These are phyloP conservation scores for Diaphora mendica DNA, from an alignment of 2,888 invertebrate genomes.

Conservation along the genomic window DNA sequence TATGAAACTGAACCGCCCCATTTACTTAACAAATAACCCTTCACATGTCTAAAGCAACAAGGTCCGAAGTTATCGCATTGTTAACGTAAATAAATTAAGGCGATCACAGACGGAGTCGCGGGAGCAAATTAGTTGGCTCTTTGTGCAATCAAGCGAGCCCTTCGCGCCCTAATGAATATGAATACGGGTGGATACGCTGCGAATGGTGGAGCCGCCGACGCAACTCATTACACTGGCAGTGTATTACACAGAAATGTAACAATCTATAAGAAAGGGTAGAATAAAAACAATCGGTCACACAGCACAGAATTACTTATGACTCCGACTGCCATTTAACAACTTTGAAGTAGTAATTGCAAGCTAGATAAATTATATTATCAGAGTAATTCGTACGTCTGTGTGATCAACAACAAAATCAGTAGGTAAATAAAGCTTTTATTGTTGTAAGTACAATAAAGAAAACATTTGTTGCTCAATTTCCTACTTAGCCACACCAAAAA, in stretches of 20 bases:
- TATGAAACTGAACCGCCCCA: not conserved
- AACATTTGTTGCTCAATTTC: not conserved
- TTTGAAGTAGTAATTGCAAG: not conserved
- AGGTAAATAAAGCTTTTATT: too few relatives aligned
- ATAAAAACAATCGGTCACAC: too few relatives aligned
- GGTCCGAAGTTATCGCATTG: constrained; percentile 56
- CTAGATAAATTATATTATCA: not conserved
- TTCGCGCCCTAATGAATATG: constrained; percentile 84
- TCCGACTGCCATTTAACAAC: not conserved
- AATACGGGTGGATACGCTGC: constrained; percentile 77
- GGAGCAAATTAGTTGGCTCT: constrained; percentile 83
- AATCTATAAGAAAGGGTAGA: not conserved
- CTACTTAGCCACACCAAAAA: too few relatives aligned
- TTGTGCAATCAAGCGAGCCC: constrained; percentile 86
- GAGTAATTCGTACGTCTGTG: too few relatives aligned
- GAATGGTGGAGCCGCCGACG: constrained; percentile 68
- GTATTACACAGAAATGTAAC: constrained; percentile 56
- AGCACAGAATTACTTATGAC: too few relatives aligned
- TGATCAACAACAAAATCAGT: too few relatives aligned
- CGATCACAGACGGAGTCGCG: constrained; percentile 70
- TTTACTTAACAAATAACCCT: constrained; percentile 21
- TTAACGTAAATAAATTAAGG: constrained; percentile 78
- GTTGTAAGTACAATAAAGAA: not conserved
- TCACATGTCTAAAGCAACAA: constrained; percentile 41
- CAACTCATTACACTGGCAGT: constrained; percentile 69